Evolutionary conservation across 2,888 invertebrate genomes (phyloP), one percentile per base, ranked within the genome.

Genomic region (Cosmia trapezina): DNA sequence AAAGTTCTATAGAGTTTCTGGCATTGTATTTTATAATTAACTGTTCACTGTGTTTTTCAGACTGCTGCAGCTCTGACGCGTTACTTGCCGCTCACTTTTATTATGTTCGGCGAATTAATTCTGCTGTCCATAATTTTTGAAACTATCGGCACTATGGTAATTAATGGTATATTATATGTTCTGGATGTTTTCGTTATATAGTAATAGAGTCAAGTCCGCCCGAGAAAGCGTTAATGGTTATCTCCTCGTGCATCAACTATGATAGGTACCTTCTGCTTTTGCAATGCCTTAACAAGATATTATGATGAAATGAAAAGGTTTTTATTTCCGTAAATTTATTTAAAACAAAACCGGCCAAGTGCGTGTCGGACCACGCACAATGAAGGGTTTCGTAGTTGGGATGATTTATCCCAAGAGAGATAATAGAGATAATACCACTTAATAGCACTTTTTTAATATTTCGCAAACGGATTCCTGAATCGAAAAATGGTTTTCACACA

Each of bases 51-150:
- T 47, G 0, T 43, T 41, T 70, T 73, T 22, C 62, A 80, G 80
- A 79, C 80, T 7, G 63, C 63, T 49, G 80, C 59, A 41, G 80
- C 80, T 2, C 47, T 80, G 47, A 47, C 69, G 8, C 83, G 83
- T 8, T 80, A 57, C 17, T 33, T 73, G 41, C 83, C 80, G 11
- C 65, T 80, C 0, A 79, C 83, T 68, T 53, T 85, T 37, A 64
- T 86, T 19, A 83, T 88, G 74, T 80, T 80, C 62, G 83, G 87
- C 53, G 88, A 88, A 73, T 67, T 88, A 41, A 78, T 86, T 12
- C 80, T 88, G 72, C 63, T 89, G n/a, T 89, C 89, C 6, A 70
- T 83, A 1, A 79, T 88, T 53, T 89, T 89, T 69, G 89, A 89
- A 74, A 80, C 80, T 17, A 80, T 80, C 22, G 80, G 80, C 12